Evolutionary conservation across 2,113 vertebrate genomes (phyloP).

Genomic region (Lagenorhynchus albirostris): DNA sequence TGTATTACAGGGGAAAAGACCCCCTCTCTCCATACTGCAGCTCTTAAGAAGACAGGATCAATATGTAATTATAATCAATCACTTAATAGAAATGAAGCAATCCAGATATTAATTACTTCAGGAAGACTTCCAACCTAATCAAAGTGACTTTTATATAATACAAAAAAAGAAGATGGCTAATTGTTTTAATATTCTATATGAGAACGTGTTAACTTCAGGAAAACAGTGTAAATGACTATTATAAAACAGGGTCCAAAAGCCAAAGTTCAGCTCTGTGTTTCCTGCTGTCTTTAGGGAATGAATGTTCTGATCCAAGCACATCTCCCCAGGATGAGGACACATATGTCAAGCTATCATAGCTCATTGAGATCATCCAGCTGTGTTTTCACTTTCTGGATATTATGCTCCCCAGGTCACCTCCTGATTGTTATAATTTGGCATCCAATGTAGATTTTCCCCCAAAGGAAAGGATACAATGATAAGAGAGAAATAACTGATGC

Average conservation of each 20-base stretch:
- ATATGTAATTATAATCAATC: neutral
- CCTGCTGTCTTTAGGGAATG: neutral
- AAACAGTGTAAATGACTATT: neutral
- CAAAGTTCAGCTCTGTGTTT: neutral
- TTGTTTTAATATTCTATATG: neutral
- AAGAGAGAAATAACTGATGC: neutral
- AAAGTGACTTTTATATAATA: neutral
- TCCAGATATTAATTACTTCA: neutral
- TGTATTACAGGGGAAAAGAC: neutral
- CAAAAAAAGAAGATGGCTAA: neutral
- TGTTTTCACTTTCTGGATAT: neutral
- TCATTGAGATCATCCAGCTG: neutral
- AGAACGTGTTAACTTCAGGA: neutral
- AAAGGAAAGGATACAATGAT: neutral
- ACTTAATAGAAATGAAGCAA: conserved; percentile 27
- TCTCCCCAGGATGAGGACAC: neutral
- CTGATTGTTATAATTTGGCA: neutral
- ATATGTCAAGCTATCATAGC: neutral
- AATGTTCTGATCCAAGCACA: neutral
- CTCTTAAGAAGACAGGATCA: neutral
- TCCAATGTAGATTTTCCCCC: neutral
- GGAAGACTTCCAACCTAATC: neutral
- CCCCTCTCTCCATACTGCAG: neutral
- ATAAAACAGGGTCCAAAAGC: neutral
- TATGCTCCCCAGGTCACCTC: neutral